A percentile compares a stretch with the other conserved stretches of the same genome.
phyloP scores from a whole-genome alignment of 2,113 vertebrate genomes.

The Albula goreensis region DNA sequence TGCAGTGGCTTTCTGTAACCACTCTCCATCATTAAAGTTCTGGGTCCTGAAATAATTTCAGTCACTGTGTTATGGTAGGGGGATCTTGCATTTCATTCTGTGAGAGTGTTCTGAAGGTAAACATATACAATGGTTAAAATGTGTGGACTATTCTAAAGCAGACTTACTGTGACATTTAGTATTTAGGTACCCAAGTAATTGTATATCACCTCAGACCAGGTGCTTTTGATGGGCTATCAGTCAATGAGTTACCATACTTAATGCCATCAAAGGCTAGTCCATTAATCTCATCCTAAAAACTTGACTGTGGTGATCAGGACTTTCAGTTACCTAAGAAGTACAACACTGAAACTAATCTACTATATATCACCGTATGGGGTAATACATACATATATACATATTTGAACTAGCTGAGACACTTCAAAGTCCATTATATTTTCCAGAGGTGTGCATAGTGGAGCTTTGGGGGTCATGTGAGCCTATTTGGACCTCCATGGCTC shows the following conservation, averaged over 20 bases:
- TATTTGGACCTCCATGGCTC: neutral
- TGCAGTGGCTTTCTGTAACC: slow-evolving; percentile 1
- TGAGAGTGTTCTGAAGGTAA: neutral
- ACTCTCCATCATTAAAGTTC: neutral
- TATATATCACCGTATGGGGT: neutral
- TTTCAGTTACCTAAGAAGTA: neutral
- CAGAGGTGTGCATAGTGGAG: neutral
- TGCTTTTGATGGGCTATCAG: neutral
- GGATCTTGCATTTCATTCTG: neutral
- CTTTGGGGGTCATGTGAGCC: neutral
- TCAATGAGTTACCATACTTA: neutral
- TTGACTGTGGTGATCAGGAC: neutral
- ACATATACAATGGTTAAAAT: neutral
- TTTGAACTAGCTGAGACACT: neutral
- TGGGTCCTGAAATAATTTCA: too few relatives aligned
- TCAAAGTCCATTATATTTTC: neutral
- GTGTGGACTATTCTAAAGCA: too few relatives aligned
- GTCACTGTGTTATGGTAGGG: neutral
- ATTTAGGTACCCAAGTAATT: too few relatives aligned
- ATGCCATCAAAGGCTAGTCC: neutral
- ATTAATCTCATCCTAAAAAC: neutral
- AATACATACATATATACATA: neutral
- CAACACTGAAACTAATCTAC: neutral
- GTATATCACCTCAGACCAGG: neutral
- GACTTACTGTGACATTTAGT: neutral